These are phyloP conservation scores for Tragelaphus eurycerus DNA, from an alignment of 2,797 vertebrate species.

Conservation along the genomic window DNA sequence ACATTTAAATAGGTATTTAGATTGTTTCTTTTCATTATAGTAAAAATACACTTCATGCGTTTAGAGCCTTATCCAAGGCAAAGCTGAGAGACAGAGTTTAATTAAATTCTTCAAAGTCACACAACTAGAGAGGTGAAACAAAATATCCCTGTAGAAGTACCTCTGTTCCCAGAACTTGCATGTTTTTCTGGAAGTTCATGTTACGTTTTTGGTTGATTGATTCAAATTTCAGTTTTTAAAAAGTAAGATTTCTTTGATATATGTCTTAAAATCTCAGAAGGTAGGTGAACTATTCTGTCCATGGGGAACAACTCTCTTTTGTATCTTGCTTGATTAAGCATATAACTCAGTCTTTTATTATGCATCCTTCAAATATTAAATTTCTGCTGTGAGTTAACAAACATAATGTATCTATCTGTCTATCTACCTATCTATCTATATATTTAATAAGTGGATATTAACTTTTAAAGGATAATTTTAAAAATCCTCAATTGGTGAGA, in stretches of 20 bases:
- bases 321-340: neutral
- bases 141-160: neutral
- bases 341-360: neutral
- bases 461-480: neutral
- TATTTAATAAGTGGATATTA: neutral
- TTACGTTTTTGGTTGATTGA: neutral
- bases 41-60: neutral
- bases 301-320: neutral
- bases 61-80: neutral
- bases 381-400: neutral
- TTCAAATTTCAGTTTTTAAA: neutral
- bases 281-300: neutral
- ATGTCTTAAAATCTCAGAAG: neutral
- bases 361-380: neutral
- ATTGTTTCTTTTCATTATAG: neutral
- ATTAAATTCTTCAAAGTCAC: neutral
- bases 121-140: neutral
- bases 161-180: neutral
- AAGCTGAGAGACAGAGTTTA: neutral
- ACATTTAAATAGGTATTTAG: neutral
- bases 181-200: neutral
- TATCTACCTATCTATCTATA: neutral
- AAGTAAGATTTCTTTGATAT: neutral
- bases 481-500: neutral
- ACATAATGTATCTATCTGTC: neutral